Evolutionary conservation across 2,888 invertebrate species (phyloP).

Genomic region (Phymatocera aterrima): DNA sequence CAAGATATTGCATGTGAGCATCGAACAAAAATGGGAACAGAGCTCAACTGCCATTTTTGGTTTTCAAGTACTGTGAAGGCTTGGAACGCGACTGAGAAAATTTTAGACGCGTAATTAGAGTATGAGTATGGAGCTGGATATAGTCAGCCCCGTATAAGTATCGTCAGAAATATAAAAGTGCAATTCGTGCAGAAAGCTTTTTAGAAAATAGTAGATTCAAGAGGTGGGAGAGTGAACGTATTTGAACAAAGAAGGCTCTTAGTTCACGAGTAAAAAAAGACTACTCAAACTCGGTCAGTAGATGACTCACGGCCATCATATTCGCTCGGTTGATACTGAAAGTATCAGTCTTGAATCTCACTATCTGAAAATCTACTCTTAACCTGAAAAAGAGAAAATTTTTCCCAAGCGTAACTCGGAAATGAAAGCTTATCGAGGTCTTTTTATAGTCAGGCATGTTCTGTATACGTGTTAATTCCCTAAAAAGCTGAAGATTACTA

Average conservation of each 20-base stretch:
- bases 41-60: conserved; percentile 6
- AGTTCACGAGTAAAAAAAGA: conserved; percentile 10
- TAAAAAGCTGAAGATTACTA: too few relatives aligned
- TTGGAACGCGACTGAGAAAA: background rate
- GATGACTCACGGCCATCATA: background rate
- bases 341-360: background rate
- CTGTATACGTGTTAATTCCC: too few relatives aligned
- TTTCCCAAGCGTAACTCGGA: background rate
- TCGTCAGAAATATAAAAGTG: background rate
- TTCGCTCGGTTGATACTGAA: conserved; percentile 7
- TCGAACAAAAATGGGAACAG: conserved; percentile 20
- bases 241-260: background rate
- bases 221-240: background rate
- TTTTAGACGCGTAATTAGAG: background rate
- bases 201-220: background rate
- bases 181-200: background rate
- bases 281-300: conserved; percentile 15
- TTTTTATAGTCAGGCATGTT: too few relatives aligned
- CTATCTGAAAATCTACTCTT: background rate
- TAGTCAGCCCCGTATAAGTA: background rate
- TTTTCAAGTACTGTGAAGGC: conserved; percentile 8
- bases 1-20: background rate
- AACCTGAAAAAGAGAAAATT: background rate
- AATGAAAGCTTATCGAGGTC: too few relatives aligned
- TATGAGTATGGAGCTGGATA: background rate